Evolutionary conservation across 1,140 invertebrate species (phyloP), one percentile per base, ranked within the genome.

Genomic region (Pseudomyrmex pallidus): DNA sequence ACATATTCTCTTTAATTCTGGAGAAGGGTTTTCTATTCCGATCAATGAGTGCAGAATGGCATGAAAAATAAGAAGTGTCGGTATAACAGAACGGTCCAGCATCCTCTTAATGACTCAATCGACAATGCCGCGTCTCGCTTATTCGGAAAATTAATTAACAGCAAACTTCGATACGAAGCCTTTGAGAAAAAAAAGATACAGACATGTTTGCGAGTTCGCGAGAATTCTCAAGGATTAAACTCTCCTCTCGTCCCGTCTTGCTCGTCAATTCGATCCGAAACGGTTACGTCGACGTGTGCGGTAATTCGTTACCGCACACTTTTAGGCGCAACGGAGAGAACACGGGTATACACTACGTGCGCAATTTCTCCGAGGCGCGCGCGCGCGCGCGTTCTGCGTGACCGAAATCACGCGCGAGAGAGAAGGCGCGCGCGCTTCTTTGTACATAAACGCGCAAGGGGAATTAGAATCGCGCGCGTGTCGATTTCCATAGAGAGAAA

Each of bases 401-500:
- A 80, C 66, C 76, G 66, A 72, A 56, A 17, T 54, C 59, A 63
- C 25, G 63, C n/a, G 35, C 78, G 44, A 13, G 22, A 66, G n/a
- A 78, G 57, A 35, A 35, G 35, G 5, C 35, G 35, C n/a, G 1
- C 35, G 20, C 35, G 13, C 76, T 48, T 57, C 52, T 22, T 46
- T 4, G 2, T 25, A 25, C 25, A 46, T 20, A n/a, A n/a, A 25
- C 52, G 15, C 35, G 35, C 25, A 25, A 25, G 46, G 44, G 67
- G 57, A 63, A 63, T 17, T 22, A 61, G 59, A 20, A 66, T 64
- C 50, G 66, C 54, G 66, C 63, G 76, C 54, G 66, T 54, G 9
- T 57, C 56, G 67, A 74, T 52, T 82, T 56, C 74, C 82, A 63
- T 84, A 87, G 85, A 72, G 82, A 87, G 85, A 87, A 87, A 88